These are phyloP conservation scores for Bombus sylvicola DNA, from an alignment of 1,140 invertebrate species.

Conservation along the genomic window DNA sequence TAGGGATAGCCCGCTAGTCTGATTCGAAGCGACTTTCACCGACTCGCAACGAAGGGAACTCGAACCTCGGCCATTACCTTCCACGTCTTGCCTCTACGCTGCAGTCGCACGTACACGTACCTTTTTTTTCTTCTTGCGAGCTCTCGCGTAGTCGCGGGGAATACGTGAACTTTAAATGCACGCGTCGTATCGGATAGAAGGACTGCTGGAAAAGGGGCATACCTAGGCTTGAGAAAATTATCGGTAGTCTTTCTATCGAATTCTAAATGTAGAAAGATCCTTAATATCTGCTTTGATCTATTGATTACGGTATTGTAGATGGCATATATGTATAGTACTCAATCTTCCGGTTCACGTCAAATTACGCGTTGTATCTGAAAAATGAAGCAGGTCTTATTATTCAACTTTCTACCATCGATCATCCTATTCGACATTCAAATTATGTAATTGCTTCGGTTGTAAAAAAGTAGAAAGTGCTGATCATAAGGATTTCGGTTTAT, in stretches of 20 bases:
- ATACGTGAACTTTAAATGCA: constrained; percentile 37
- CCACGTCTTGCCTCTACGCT: constrained; percentile 27
- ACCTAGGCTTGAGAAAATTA: neutral
- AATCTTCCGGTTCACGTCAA: neutral
- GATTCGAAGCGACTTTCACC: constrained; percentile 76
- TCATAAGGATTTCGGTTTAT: neutral
- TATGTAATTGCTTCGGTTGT: neutral
- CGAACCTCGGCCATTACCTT: constrained; percentile 62
- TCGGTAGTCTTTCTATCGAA: neutral
- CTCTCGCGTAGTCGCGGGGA: neutral
- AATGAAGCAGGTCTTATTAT: neutral
- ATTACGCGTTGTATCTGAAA: neutral
- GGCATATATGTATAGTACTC: neutral
- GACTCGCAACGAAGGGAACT: constrained; percentile 65
- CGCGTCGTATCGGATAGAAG: neutral
- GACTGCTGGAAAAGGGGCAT: neutral
- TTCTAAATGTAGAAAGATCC: neutral
- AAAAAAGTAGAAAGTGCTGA: neutral
- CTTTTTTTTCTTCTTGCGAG: neutral
- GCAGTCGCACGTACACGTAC: neutral
- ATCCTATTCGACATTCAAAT: too few species aligned
- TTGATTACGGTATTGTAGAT: neutral
- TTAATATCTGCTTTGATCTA: neutral
- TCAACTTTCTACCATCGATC: neutral
- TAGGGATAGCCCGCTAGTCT: constrained; percentile 60